Percentiles rank a stretch among this genome's conserved stretches.
These are phyloP conservation scores for Neopipo cinnamomea DNA, from an alignment of 2,113 vertebrate species.

Conservation along the genomic window DNA sequence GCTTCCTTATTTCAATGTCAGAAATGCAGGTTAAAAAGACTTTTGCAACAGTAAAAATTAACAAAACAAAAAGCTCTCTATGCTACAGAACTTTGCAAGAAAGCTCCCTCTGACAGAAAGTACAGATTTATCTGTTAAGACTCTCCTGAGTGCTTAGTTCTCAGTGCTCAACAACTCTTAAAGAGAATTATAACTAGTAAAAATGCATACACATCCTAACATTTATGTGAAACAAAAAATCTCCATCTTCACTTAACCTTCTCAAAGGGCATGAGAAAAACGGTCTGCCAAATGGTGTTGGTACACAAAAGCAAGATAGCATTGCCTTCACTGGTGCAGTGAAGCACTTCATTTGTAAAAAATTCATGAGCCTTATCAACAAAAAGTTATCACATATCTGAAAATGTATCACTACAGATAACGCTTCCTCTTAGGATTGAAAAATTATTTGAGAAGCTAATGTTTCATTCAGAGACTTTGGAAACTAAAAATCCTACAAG, in stretches of 20 bases:
- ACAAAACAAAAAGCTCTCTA: neutral
- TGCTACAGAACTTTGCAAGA: neutral
- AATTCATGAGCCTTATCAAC: neutral
- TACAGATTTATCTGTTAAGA: neutral
- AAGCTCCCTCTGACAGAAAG: neutral
- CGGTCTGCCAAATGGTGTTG: neutral
- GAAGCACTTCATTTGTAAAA: neutral
- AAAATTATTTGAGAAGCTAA: neutral
- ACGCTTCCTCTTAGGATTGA: neutral
- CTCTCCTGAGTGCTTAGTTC: neutral
- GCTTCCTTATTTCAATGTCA: neutral
- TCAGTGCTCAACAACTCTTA: neutral
- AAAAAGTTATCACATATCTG: neutral
- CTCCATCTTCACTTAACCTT: neutral
- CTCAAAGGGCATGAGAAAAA: neutral
- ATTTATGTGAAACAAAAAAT: neutral
- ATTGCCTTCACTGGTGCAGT: neutral
- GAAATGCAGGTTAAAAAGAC: neutral
- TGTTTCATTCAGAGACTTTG: neutral
- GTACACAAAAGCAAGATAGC: neutral
- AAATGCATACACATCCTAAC: neutral
- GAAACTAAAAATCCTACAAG: neutral
- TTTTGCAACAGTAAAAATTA: neutral
- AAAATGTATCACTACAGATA: neutral
- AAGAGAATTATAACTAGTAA: neutral